Percentiles rank a stretch among this genome's conserved stretches.
phyloP scores from a whole-genome alignment of 2,113 vertebrate genomes.

The Pelecanoides urinatrix region DNA sequence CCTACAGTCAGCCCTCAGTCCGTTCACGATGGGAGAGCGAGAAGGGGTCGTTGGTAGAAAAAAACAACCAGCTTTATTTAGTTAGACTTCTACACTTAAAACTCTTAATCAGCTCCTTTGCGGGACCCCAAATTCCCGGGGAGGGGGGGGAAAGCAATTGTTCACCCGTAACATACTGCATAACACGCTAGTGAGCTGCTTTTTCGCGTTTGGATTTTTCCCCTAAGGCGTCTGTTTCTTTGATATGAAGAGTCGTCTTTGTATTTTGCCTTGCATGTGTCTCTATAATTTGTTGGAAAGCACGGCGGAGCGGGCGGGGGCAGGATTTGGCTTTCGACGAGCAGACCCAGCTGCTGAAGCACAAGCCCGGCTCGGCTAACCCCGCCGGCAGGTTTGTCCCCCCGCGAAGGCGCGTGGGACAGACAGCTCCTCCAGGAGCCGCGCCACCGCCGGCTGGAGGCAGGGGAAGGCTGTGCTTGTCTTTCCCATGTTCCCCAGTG shows the following conservation, averaged over 20 bases:
- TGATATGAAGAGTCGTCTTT: background rate
- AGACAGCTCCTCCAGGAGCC: background rate
- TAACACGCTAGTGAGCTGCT: background rate
- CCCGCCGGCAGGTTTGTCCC: background rate
- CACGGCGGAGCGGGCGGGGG: background rate
- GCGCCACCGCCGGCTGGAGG: background rate
- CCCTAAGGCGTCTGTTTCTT: background rate
- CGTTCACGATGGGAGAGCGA: accelerated
- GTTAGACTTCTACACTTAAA: background rate
- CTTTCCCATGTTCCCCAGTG: background rate
- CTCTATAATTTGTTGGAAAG: background rate
- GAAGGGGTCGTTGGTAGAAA: background rate
- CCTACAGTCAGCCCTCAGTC: background rate
- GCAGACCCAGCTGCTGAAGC: background rate
- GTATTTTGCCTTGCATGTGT: background rate
- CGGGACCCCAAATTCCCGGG: background rate
- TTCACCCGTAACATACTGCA: background rate
- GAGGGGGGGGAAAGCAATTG: background rate
- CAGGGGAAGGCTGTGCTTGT: background rate
- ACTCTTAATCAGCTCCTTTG: background rate
- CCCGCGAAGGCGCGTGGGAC: accelerated
- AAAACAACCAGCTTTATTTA: background rate
- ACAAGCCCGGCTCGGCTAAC: background rate
- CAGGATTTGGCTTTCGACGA: background rate
- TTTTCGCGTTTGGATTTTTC: background rate